A percentile compares a stretch with the other conserved stretches of the same genome.
These are phyloP conservation scores for Ictidomys tridecemlineatus DNA, from an alignment of 2,113 vertebrate species.

Conservation along the genomic window DNA sequence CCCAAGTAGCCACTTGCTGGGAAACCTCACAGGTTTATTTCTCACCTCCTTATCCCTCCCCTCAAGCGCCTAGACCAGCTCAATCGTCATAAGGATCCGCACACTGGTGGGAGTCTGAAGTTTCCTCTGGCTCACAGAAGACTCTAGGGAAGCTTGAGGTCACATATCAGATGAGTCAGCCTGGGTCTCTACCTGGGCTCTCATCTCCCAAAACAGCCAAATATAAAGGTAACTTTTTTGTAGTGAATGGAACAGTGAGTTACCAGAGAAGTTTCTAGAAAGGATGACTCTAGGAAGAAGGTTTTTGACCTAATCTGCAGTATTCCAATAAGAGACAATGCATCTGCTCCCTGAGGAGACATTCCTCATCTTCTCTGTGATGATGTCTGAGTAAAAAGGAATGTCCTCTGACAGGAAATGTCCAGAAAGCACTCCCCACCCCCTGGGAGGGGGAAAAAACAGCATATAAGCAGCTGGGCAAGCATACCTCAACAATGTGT, in stretches of 20 bases:
- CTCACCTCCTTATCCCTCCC: too few species aligned
- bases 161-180: not conserved
- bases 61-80: not conserved
- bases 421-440: not conserved
- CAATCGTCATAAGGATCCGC: not conserved
- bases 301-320: not conserved
- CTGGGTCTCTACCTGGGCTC: not conserved
- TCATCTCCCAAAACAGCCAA: not conserved
- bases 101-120: not conserved
- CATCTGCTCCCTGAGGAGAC: not conserved
- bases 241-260: not conserved
- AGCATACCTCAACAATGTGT: not conserved
- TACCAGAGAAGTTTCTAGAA: conserved; percentile 38
- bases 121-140: not conserved
- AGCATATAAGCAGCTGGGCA: not conserved
- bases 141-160: not conserved
- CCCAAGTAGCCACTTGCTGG: too few species aligned
- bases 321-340: not conserved
- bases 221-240: not conserved
- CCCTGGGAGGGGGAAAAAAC: too few species aligned
- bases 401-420: not conserved
- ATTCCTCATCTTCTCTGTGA: not conserved
- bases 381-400: not conserved
- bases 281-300: not conserved
- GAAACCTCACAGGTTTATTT: not conserved